phyloP scores from a whole-genome alignment of 2,797 vertebrate species.

The Heterohyrax brucei region DNA sequence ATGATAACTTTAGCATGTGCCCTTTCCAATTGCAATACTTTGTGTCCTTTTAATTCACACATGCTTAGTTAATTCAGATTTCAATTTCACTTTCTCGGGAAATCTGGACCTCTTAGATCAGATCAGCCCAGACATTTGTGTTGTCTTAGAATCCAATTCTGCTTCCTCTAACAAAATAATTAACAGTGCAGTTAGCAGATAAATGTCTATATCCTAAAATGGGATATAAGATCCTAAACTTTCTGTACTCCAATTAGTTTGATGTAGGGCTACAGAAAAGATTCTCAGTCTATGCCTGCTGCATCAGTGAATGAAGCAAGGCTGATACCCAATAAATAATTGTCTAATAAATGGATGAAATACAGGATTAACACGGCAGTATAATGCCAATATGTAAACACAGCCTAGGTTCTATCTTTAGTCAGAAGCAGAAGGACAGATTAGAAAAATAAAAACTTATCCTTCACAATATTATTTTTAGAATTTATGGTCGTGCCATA shows the following conservation, averaged over 20 bases:
- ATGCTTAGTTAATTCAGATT: neutral
- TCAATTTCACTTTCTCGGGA: neutral
- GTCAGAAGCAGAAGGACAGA: neutral
- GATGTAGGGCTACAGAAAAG: neutral
- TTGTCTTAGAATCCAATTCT: neutral
- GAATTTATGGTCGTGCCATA: neutral
- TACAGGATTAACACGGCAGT: neutral
- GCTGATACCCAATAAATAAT: neutral
- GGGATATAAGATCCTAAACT: neutral
- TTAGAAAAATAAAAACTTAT: neutral
- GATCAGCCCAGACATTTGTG: neutral
- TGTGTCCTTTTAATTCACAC: neutral
- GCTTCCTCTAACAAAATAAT: conserved; percentile 8
- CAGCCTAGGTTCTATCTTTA: neutral
- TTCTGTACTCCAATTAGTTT: neutral
- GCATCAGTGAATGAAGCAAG: neutral
- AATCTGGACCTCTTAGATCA: neutral
- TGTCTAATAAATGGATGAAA: neutral
- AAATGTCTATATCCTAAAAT: neutral
- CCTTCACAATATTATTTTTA: neutral
- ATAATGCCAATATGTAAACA: neutral
- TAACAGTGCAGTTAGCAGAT: neutral
- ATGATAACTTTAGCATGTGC: neutral
- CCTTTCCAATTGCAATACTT: neutral
- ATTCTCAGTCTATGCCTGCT: neutral